Base-by-base conservation (phyloP, 2,888 invertebrate genomes). In the Erpobdella octoculata region DNA sequence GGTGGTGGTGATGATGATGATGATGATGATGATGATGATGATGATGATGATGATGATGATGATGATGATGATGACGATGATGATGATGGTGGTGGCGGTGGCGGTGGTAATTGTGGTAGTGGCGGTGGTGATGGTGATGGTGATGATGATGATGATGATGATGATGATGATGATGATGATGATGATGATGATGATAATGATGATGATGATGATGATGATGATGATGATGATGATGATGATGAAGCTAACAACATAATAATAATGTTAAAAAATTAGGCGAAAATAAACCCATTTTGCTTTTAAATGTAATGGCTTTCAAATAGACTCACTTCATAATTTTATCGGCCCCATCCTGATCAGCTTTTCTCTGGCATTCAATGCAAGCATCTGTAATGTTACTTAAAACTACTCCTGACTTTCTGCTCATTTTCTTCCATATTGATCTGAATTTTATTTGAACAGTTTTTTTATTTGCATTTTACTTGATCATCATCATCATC, bases 371-470 rank as follows among this genome's bases (percentile, higher is more conserved):
- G 59, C 73, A 74, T 41, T 75, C 72, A 15, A 75, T 73, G 46
- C 74, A 74, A 21, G 74, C 75, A 48, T 76, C 76, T 9, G 74
- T 74, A 15, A 76, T 70, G 59, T 73, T 72, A 38, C 72, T 71
- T n/a, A 76, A 72, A 12, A 70, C 64, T 15, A 76, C 71, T 6
- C 75, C 75, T 25, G 71, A 74, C 62, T 73, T 73, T 48, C 71
- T 69, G 65, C 74, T 74, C 12, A 85, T 78, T 35, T 84, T 81
- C 25, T 83, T 78, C 85, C 85, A 85, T 25, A 85, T 74, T 38
- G 36, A 36, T 58, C 67, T 67, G 38, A 28, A 18, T 28, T 25
- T 41, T 9, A 8, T 12, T 59, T 59, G 8, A 9, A 21, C 21
- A n/a, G n/a, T n/a, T n/a, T 41, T 41, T 12, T 41, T 12, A 15